phyloP scores from a whole-genome alignment of 53 echinoderm and acorn worm species.

The Actinopyga echinites region DNA sequence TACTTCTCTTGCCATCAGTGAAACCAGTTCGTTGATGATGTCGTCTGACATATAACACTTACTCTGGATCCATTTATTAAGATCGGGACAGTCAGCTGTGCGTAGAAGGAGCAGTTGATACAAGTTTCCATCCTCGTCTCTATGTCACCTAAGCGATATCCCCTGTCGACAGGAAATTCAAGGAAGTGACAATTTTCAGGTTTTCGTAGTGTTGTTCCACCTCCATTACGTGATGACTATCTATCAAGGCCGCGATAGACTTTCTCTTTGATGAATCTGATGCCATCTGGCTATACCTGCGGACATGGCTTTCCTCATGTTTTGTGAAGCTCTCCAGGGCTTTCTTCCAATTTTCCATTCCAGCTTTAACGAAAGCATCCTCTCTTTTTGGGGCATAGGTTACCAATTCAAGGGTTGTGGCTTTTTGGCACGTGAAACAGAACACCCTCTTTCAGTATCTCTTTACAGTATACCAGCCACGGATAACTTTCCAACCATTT shows the following conservation, averaged over 20 bases:
- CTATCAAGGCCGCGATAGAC: constrained; percentile 25
- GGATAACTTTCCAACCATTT: constrained; percentile 22
- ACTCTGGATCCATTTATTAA: constrained; percentile 13
- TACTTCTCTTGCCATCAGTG: constrained; percentile 31
- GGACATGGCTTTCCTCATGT: constrained; percentile 41
- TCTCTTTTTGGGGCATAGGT: constrained; percentile 24
- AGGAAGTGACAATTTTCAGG: constrained; percentile 37
- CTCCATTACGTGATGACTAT: constrained; percentile 16
- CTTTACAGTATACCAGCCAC: constrained; percentile 22
- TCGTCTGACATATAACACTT: constrained; percentile 24
- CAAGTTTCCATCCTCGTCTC: constrained; percentile 20
- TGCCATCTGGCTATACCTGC: constrained; percentile 8
- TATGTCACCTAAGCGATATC: constrained; percentile 30
- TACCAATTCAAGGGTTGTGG: constrained; percentile 6
- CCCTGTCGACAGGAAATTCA: constrained; percentile 39
- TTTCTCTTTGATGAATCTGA: constrained; percentile 4
- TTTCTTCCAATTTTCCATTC: constrained; percentile 44
- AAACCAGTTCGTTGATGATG: constrained; percentile 25
- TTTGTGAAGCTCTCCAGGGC: constrained; percentile 36
- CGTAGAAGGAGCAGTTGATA: constrained; percentile 31
- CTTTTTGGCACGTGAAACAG: constrained; percentile 28
- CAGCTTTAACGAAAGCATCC: constrained; percentile 35
- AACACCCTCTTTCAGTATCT: constrained; percentile 5
- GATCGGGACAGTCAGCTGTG: constrained; percentile 24
- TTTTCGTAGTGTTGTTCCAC: constrained; percentile 6